Evolutionary conservation across 2,888 invertebrate species (phyloP), one percentile per base, ranked within the genome.

Genomic region (Ypsolopha scabrella): DNA sequence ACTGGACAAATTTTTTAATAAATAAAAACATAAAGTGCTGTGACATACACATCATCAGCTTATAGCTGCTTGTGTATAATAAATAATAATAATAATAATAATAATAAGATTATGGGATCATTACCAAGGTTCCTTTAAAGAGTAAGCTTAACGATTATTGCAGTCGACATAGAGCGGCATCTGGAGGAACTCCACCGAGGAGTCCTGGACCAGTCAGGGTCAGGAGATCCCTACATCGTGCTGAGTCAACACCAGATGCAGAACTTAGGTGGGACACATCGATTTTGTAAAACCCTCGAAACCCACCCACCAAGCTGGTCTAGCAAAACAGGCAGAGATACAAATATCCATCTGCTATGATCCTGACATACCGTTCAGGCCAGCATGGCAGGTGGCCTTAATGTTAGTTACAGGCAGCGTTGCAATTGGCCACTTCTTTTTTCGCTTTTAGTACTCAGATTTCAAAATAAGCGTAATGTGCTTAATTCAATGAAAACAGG

Each of bases 231-330:
- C 0, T 86, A 83, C 59, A 75, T 85, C 38, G 85, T 86, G 0
- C 68, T 85, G 8, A 83, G 85, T 54, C 85, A 85, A 60, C 85
- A 85, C 63, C 85, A 85, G 69, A 82, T 85, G 85, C 85, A 85
- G 64, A 85, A 85, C 50, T 67, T 81, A 41, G 85, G 85, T 85
- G 63, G 70, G 53, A 11, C 7, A 39, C 10, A 1, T n/a, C n/a
- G 2, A 1, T 39, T n/a, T 39, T 9, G 43, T 13, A 43, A 13
- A 13, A 8, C 13, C 43, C 8, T 3, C 8, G 2, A 43, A 13
- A 39, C 6, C n/a, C n/a, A n/a, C 3, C 39, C n/a, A n/a, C 9
- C 9, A n/a, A 1, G n/a, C n/a, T 6, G 2, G 10, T n/a, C n/a
- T 39, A 2, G 2, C n/a, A n/a, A n/a, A n/a, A n/a, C n/a, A n/a